Evolutionary conservation across 1,140 invertebrate genomes (phyloP), one percentile per base, ranked within the genome.

Genomic region (Habropoda laboriosa): DNA sequence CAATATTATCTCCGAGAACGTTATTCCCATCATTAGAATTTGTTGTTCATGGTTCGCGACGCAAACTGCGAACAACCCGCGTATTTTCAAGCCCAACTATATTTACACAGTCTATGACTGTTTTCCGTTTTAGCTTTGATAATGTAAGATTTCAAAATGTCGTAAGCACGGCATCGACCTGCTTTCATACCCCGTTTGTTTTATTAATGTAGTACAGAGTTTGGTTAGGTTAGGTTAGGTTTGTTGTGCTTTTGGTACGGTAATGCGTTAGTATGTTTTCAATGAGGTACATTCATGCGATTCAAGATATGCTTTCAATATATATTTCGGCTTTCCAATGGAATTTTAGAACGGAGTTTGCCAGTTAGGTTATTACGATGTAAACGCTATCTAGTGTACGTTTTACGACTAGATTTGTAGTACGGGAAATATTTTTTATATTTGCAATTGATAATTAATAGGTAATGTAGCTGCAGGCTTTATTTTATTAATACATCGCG

Each of bases 81-180:
- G 68, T 13, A 30, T 42, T 18, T 21, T 57, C 16, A 0, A 47
- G 51, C 24, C 13, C 51, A 47, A 4, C 6, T 24, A 3, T n/a
- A 18, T 55, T 24, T 32, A 18, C 8, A 21, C 6, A 24, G 30
- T 10, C 10, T 27, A 12, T 7, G n/a, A 49, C 38, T n/a, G n/a
- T 53, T 45, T 57, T 38, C 27, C 24, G 18, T 42, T 75, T 66
- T 57, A 24, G 0, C 16, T 13, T 35, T 0, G 1, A 24, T 30
- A 8, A 8, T 30, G 24, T 75, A n/a, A 27, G 21, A 67, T 55
- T 55, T 45, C 61, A 75, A 75, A 67, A 75, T 75, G 61, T 75
- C 49, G 35, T 10, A 10, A 55, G 27, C 4, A 42, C 27, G 16
- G 2, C 35, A 24, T 45, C 2, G 55, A 32, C 30, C 42, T 71